A percentile compares a stretch with the other conserved stretches of the same genome.
These are phyloP conservation scores for Pherbina coryleti DNA, from an alignment of 2,888 invertebrate genomes.

Conservation along the genomic window DNA sequence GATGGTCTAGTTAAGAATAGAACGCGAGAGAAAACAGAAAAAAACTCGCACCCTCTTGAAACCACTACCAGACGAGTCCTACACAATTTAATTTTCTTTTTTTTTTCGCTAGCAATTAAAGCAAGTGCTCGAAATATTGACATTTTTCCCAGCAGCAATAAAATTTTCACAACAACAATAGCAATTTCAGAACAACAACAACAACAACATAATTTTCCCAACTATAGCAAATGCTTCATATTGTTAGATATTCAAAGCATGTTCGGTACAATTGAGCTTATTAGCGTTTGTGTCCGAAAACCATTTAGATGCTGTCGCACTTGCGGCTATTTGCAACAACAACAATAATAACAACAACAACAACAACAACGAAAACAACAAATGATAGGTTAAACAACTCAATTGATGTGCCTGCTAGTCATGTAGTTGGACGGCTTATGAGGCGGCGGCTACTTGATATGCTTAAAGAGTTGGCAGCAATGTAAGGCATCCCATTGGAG, in stretches of 20 bases:
- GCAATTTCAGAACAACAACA: background rate
- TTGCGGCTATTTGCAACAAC: slow-evolving; percentile 25
- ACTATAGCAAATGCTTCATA: background rate
- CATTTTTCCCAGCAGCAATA: background rate
- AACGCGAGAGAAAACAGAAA: background rate
- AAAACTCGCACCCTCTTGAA: background rate
- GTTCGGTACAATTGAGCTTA: background rate
- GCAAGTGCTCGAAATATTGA: too few relatives aligned
- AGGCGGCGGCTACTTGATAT: background rate
- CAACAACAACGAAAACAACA: background rate
- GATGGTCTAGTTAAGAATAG: background rate
- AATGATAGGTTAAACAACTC: slow-evolving; percentile 34
- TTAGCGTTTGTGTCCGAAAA: slow-evolving; percentile 30
- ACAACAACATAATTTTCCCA: background rate
- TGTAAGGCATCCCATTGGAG: background rate
- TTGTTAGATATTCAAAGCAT: background rate
- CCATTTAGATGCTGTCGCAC: slow-evolving; percentile 13
- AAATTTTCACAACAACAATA: background rate
- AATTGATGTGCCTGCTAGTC: slow-evolving; percentile 28
- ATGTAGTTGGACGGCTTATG: background rate
- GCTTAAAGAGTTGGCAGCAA: background rate
- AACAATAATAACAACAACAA: background rate
- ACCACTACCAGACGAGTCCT: too few relatives aligned
- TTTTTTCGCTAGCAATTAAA: too few relatives aligned
- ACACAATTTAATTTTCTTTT: too few relatives aligned